A percentile compares a stretch with the other conserved stretches of the same genome.
Evolutionary conservation across 2,888 invertebrate genomes (phyloP).

Genomic region (Rhagophthalmus giganteus): DNA sequence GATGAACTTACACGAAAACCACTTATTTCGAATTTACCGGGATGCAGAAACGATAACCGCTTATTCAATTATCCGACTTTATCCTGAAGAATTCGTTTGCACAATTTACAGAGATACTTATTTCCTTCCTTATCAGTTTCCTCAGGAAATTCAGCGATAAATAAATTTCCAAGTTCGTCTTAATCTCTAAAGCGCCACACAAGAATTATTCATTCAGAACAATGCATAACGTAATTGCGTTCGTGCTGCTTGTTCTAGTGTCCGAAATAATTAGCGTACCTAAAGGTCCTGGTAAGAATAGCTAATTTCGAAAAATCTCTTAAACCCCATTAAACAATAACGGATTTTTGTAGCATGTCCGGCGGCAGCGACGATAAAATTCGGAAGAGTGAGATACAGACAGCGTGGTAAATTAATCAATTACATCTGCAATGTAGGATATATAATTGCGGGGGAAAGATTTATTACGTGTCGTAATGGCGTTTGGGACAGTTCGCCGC

Average conservation of each 20-base stretch:
- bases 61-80: not conserved
- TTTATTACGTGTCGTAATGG: constrained; percentile 71
- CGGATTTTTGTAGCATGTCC: constrained; percentile 38
- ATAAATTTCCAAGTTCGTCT: not conserved
- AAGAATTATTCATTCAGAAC: not conserved
- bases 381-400: constrained; percentile 49
- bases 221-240: too few relatives aligned
- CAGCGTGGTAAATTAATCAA: constrained; percentile 61
- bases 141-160: constrained; percentile 25
- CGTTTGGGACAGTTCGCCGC: constrained; percentile 70
- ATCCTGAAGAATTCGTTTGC: constrained; percentile 19
- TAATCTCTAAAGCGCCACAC: not conserved
- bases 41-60: not conserved
- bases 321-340: constrained; percentile 1
- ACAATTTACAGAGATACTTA: constrained; percentile 22
- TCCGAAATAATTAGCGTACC: constrained; percentile 2
- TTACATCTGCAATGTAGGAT: constrained; percentile 64
- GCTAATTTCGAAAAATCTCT: not conserved
- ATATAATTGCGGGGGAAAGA: constrained; percentile 68
- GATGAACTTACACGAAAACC: not conserved
- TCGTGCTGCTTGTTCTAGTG: too few relatives aligned
- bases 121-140: constrained; percentile 30
- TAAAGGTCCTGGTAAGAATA: constrained; percentile 1
- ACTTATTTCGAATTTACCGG: not conserved
- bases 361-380: constrained; percentile 37